A percentile compares a stretch with the other conserved stretches of the same genome.
phyloP scores from a whole-genome alignment of 2,888 invertebrate genomes.

The Dugesia japonica region DNA sequence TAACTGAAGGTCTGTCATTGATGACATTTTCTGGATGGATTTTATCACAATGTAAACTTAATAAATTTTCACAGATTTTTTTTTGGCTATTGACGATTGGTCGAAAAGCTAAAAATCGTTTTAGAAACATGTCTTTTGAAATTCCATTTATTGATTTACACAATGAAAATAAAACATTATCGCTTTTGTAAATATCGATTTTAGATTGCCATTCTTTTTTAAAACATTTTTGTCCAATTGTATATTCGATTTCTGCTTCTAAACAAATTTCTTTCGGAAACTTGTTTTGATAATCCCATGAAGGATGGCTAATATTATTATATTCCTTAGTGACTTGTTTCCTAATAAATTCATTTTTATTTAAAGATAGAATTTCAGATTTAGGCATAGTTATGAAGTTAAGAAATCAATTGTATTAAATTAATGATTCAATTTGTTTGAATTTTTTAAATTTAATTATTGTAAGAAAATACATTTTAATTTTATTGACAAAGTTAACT shows the following conservation, averaged over 20 bases:
- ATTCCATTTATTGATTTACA: background rate
- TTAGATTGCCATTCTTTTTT: background rate
- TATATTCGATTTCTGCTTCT: background rate
- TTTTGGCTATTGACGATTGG: background rate
- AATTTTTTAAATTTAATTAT: too few species aligned
- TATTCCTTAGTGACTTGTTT: too few species aligned
- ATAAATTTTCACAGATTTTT: background rate
- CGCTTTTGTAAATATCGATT: background rate
- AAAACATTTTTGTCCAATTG: background rate
- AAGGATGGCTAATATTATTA: background rate
- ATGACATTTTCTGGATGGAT: background rate
- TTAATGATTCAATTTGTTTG: too few species aligned
- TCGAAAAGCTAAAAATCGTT: background rate
- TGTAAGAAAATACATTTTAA: too few species aligned
- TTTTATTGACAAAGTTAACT: too few species aligned
- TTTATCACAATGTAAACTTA: background rate
- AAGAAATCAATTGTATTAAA: too few species aligned
- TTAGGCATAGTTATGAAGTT: too few species aligned
- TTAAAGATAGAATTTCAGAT: too few species aligned
- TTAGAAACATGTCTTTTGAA: background rate
- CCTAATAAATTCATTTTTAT: too few species aligned
- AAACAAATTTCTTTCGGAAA: background rate
- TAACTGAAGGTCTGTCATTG: background rate
- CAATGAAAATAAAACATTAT: background rate
- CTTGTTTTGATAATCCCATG: background rate